phyloP scores from a whole-genome alignment of 2,797 vertebrate species.

The Melanotaenia maccullochi region DNA sequence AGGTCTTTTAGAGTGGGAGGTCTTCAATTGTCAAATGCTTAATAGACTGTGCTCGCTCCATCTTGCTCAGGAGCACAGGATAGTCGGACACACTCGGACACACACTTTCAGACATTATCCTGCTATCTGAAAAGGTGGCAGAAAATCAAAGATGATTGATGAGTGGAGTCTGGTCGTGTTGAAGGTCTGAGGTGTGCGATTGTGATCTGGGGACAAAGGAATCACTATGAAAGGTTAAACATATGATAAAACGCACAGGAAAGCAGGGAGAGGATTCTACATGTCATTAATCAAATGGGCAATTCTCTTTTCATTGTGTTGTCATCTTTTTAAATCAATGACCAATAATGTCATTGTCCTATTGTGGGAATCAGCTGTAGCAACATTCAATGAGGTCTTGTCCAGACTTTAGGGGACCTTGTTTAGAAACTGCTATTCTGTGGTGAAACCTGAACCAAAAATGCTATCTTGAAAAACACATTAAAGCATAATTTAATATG shows the following conservation, averaged over 20 bases:
- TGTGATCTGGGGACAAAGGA: slow-evolving; percentile 71
- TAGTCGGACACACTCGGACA: slow-evolving; percentile 17
- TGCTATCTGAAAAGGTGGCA: slow-evolving; percentile 71
- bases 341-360: slow-evolving; percentile 3
- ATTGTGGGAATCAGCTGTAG: slow-evolving; percentile 22
- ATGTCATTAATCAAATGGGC: slow-evolving; percentile 67
- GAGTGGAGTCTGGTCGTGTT: slow-evolving; percentile 63
- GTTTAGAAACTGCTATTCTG: background rate
- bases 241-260: slow-evolving; percentile 45
- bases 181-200: slow-evolving; percentile 73
- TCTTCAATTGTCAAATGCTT: slow-evolving; percentile 81
- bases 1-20: slow-evolving; percentile 79
- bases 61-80: slow-evolving; percentile 48
- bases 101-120: slow-evolving; percentile 25
- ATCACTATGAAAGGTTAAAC: slow-evolving; percentile 67
- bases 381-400: slow-evolving; percentile 8
- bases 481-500: slow-evolving; percentile 35
- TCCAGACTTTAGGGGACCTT: slow-evolving; percentile 10
- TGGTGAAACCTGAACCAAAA: background rate
- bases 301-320: slow-evolving; percentile 37
- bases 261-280: slow-evolving; percentile 32
- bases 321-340: slow-evolving; percentile 55
- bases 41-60: slow-evolving; percentile 80
- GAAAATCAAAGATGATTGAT: slow-evolving; percentile 83
- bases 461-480: slow-evolving; percentile 2